These are phyloP conservation scores for Drosophila subpulchrella DNA, from an alignment of 1,140 invertebrate species.

Conservation along the genomic window DNA sequence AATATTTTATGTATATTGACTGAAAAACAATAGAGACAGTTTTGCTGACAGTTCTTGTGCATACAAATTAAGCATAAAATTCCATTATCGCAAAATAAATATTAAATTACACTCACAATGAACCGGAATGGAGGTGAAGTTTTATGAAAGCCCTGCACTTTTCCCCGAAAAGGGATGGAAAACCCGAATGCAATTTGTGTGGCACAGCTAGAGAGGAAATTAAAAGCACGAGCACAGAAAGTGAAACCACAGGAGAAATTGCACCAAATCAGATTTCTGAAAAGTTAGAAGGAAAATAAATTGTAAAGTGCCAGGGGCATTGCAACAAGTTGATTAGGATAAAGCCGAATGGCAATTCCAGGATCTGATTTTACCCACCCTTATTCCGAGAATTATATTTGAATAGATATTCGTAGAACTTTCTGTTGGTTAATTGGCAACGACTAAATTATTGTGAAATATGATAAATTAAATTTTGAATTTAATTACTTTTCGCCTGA, in stretches of 20 bases:
- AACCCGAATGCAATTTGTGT: conserved; percentile 26
- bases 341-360: not conserved
- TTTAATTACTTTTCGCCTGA: not conserved
- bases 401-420: too few species aligned
- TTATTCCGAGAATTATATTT: not conserved
- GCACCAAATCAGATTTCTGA: conserved; percentile 19
- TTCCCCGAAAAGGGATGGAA: not conserved
- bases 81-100: conserved; percentile 27
- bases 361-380: not conserved
- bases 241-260: conserved; percentile 2
- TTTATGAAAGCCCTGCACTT: conserved; percentile 10
- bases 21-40: conserved; percentile 9
- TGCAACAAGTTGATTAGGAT: conserved; percentile 12
- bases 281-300: not conserved
- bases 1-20: conserved; percentile 11
- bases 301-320: not conserved
- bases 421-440: not conserved
- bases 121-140: conserved; percentile 9
- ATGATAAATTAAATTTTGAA: not conserved
- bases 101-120: conserved; percentile 24
- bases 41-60: conserved; percentile 7
- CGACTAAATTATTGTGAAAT: not conserved
- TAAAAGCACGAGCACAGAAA: not conserved
- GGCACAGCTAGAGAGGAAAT: conserved; percentile 15
- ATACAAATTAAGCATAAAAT: conserved; percentile 41